phyloP scores from a whole-genome alignment of 2,888 invertebrate species.

The Drosophila maculinotata region DNA sequence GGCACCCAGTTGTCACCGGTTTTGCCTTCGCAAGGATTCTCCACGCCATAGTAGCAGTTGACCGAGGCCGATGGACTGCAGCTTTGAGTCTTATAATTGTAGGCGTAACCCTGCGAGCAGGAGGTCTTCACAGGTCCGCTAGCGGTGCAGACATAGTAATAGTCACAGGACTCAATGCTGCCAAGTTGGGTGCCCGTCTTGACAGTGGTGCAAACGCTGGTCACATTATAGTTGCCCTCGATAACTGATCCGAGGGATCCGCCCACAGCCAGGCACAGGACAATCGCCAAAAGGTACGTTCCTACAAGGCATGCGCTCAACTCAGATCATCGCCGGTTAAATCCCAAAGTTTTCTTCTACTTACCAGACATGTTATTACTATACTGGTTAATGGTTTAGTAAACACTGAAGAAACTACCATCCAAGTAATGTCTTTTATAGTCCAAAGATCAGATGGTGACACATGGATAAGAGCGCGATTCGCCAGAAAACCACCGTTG shows the following conservation, averaged over 20 bases:
- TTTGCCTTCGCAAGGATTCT: constrained; percentile 32
- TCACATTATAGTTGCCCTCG: constrained; percentile 69
- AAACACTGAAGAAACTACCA: constrained; percentile 37
- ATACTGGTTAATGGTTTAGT: constrained; percentile 8
- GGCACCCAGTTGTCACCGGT: constrained; percentile 42
- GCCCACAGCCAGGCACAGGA: constrained; percentile 25
- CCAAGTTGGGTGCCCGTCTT: constrained; percentile 47
- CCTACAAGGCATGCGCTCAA: constrained; percentile 35
- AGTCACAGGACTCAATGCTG: constrained; percentile 52
- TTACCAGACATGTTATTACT: constrained; percentile 40
- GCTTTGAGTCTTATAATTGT: constrained; percentile 8
- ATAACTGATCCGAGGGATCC: constrained; percentile 18
- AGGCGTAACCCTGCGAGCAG: constrained; percentile 39
- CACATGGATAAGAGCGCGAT: constrained; percentile 4
- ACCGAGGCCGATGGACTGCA: constrained; percentile 40
- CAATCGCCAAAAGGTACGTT: constrained; percentile 50
- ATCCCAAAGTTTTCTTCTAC: not conserved
- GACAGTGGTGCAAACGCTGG: constrained; percentile 46
- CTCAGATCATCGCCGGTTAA: not conserved
- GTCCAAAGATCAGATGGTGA: not conserved
- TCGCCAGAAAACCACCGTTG: not conserved
- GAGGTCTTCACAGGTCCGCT: constrained; percentile 34
- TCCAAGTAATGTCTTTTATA: constrained; percentile 35
- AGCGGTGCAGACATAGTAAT: constrained; percentile 46
- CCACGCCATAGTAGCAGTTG: constrained; percentile 50